Percentiles rank a stretch among this genome's conserved stretches.
Conservation (phyloP, 2,113 vertebrate genomes). For the Cathartes aura region DNA sequence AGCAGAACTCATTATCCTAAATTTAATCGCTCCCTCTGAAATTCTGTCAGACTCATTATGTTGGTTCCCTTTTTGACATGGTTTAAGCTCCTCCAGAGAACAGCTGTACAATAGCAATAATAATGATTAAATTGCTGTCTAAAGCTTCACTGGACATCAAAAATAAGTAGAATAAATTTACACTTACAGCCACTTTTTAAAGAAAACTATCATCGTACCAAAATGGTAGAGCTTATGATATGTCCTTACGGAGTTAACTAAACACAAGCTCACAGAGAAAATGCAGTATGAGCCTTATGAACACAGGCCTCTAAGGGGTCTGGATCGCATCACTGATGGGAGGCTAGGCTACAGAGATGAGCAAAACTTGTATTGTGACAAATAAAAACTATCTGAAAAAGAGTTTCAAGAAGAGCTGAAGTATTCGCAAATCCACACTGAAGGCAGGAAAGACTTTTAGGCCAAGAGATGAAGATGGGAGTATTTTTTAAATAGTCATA, state of each 20-base stretch:
- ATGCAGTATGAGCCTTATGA: rapidly evolving
- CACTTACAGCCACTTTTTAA: background rate
- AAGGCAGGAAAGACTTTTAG: background rate
- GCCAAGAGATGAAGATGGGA: background rate
- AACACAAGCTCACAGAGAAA: background rate
- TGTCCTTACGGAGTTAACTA: background rate
- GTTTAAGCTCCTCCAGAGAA: constrained; percentile 58
- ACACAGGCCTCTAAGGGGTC: rapidly evolving
- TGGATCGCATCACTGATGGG: background rate
- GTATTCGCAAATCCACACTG: background rate
- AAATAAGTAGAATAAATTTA: constrained; percentile 56
- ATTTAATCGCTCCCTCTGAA: constrained; percentile 58
- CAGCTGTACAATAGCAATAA: constrained; percentile 50
- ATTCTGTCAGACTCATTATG: constrained; percentile 68
- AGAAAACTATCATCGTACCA: background rate
- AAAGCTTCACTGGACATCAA: constrained; percentile 66
- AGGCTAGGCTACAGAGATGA: background rate
- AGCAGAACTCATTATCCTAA: constrained; percentile 55
- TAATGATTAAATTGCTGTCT: constrained; percentile 72
- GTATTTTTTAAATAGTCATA: background rate
- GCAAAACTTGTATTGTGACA: background rate
- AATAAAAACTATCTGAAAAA: background rate
- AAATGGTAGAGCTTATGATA: background rate
- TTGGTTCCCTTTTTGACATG: constrained; percentile 49
- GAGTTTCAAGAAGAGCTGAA: background rate